A percentile compares a stretch with the other conserved stretches of the same genome.
phyloP scores from a whole-genome alignment of 1,140 invertebrate genomes.

The Drosophila auraria region DNA sequence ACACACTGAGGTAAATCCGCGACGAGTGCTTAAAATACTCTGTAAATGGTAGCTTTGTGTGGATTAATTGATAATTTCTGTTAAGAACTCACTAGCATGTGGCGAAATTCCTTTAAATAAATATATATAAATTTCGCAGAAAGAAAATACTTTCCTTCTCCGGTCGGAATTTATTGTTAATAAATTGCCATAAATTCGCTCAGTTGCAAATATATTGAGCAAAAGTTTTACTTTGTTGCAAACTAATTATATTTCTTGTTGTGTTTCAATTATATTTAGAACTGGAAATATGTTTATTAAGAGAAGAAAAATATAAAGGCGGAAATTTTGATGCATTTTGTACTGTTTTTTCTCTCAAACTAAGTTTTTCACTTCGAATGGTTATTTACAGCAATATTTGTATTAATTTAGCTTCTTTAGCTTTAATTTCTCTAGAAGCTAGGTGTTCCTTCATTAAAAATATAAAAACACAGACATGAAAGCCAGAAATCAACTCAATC shows the following conservation, averaged over 20 bases:
- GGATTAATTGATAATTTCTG: neutral
- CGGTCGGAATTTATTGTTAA: conserved; percentile 13
- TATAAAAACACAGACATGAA: no score
- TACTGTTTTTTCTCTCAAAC: neutral
- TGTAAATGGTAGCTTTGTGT: neutral
- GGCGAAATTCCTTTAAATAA: neutral
- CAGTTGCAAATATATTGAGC: neutral
- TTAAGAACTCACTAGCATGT: no score
- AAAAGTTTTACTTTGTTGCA: neutral
- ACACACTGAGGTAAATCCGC: neutral
- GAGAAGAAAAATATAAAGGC: neutral
- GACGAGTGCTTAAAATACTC: neutral
- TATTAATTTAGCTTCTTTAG: neutral
- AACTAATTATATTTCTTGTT: conserved; percentile 2
- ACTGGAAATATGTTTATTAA: neutral
- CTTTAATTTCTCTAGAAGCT: neutral
- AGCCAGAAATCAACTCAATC: no score
- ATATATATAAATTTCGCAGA: neutral
- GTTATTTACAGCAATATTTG: neutral
- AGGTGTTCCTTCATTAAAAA: neutral
- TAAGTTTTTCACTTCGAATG: neutral
- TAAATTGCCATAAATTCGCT: conserved; percentile 22
- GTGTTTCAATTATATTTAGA: neutral
- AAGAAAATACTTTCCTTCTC: neutral
- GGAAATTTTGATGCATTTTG: neutral